Percentiles rank a stretch among this genome's conserved stretches.
These are phyloP conservation scores for Drosophila tanythrix DNA, from an alignment of 2,888 invertebrate genomes.

Conservation along the genomic window DNA sequence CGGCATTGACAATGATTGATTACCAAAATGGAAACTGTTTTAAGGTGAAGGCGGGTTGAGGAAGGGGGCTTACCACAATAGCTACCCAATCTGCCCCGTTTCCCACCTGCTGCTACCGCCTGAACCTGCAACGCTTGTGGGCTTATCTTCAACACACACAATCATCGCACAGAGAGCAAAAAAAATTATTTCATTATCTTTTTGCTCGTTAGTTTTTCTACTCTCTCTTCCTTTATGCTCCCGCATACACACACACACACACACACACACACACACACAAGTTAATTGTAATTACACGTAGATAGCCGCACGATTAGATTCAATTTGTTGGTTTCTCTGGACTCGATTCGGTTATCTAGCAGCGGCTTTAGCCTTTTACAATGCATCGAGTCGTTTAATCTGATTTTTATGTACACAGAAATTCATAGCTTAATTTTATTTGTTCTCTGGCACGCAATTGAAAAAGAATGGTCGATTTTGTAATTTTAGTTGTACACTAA, in stretches of 20 bases:
- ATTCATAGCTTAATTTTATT: constrained; percentile 9
- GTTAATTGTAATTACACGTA: constrained; percentile 79
- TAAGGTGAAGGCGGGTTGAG: neutral
- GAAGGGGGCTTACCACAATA: constrained; percentile 53
- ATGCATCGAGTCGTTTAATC: constrained; percentile 57
- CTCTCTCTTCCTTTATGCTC: constrained; percentile 15
- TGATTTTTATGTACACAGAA: constrained; percentile 60
- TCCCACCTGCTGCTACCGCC: constrained; percentile 11
- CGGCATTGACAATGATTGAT: constrained; percentile 83
- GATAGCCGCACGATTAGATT: constrained; percentile 78
- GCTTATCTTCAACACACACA: constrained; percentile 37
- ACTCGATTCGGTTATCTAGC: constrained; percentile 43
- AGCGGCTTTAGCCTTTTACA: constrained; percentile 45
- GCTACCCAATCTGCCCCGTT: constrained; percentile 36
- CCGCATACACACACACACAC: constrained; percentile 8
- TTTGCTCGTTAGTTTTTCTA: constrained; percentile 65
- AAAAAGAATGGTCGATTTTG: constrained; percentile 58
- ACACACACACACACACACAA: constrained; percentile 27
- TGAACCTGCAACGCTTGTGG: constrained; percentile 41
- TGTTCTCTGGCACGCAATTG: constrained; percentile 16
- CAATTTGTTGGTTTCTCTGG: constrained; percentile 62
- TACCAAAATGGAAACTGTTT: constrained; percentile 72
- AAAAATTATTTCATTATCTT: constrained; percentile 75
- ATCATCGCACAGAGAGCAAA: constrained; percentile 19
- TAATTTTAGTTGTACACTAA: constrained; percentile 73